Conservation (phyloP, 2,113 vertebrate species). For the Epinephelus cyanopodus region DNA sequence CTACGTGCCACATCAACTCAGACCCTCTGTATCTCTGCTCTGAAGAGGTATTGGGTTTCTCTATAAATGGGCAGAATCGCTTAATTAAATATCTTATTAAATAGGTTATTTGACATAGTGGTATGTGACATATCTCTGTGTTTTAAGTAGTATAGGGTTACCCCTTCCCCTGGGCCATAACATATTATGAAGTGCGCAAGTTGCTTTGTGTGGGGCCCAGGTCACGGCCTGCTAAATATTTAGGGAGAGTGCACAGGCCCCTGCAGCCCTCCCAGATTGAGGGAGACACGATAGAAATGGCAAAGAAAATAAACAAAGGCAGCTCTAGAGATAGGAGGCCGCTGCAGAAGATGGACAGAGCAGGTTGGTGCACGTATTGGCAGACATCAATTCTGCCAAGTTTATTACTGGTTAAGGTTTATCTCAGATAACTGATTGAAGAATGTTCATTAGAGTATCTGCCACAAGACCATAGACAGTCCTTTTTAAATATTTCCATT, state of each 20-base stretch:
- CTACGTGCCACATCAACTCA: conserved; percentile 35
- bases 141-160: conserved; percentile 80
- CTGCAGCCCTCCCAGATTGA: conserved; percentile 71
- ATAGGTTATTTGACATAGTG: conserved; percentile 70
- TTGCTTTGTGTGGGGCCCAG: conserved; percentile 69
- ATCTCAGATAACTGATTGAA: neutral
- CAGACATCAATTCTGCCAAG: conserved; percentile 1
- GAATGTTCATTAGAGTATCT: neutral
- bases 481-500: conserved; percentile 6
- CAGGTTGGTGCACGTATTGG: conserved; percentile 21
- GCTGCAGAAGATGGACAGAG: conserved; percentile 32
- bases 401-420: conserved; percentile 30
- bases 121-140: conserved; percentile 79
- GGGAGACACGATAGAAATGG: conserved; percentile 59
- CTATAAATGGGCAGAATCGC: conserved; percentile 58
- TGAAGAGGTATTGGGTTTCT: conserved; percentile 62
- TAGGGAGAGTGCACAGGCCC: conserved; percentile 66
- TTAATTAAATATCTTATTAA: conserved; percentile 81
- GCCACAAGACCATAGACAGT: neutral
- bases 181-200: conserved; percentile 69
- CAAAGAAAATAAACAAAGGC: conserved; percentile 72
- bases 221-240: conserved; percentile 84
- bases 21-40: conserved; percentile 22
- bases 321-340: conserved; percentile 29
- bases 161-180: conserved; percentile 56